Evolutionary conservation across 2,113 vertebrate species (phyloP), one percentile per base, ranked within the genome.

Genomic region (Cepphus grylle): DNA sequence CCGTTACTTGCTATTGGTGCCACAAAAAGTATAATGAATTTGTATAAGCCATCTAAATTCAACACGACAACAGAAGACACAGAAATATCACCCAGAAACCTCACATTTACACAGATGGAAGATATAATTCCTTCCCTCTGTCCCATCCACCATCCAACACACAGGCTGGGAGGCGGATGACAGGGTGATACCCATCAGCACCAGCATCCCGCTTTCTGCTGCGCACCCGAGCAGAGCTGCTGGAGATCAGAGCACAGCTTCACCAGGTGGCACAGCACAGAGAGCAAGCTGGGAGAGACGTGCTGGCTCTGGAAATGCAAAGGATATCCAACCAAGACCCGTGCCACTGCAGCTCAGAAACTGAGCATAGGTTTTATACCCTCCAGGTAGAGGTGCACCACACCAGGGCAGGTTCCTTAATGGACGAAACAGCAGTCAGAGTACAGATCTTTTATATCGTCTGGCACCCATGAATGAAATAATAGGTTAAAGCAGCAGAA

Each of bases 161-260:
- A 32, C 8, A 66, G 16, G 6, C 47, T 67, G 65, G 59, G 32
- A 66, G 30, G 22, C 0, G 11, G 45, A 30, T 96, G 55, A 53
- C 80, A 81, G 45, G 16, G 27, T 30, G 66, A 32, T 52, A 59
- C 40, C 32, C 26, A 59, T 38, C 76, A 80, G 52, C 66, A 62
- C 22, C 43, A 82, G n/a, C 34, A 81, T 4, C 40, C 38, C 13
- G 2, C 47, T 59, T 72, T 34, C 70, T 40, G n/a, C 58, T 1
- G 8, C 11, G 71, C 3, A 4, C 5, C 6, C 0, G 1, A 70
- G 50, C n/a, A 47, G 56, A 25, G 2, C 20, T 73, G 23, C 26
- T 84, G 82, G 25, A 42, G 45, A 73, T 34, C 21, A 40, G 67
- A 81, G 45, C 32, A 34, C 30, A 88, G 8, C 36, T 52, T 89